These are phyloP conservation scores for Arbacia lixula DNA, from an alignment of 53 echinoderm and acorn worm species.

Conservation along the genomic window DNA sequence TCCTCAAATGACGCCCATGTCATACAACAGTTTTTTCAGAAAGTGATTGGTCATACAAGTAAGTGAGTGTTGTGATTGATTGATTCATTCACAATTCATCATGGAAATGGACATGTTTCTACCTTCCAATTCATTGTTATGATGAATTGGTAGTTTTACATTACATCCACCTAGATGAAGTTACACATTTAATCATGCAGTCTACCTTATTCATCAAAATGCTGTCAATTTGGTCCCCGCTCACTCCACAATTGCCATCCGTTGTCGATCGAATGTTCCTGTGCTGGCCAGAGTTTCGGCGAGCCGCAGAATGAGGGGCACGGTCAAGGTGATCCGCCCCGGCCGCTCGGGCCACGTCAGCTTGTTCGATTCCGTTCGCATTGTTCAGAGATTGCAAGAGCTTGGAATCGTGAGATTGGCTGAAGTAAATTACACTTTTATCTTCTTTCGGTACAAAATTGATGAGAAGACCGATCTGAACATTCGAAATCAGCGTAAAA, in stretches of 20 bases:
- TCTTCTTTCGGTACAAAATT: neutral
- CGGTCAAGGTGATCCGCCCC: neutral
- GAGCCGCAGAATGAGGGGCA: neutral
- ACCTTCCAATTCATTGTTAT: too few relatives aligned
- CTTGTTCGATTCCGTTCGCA: neutral
- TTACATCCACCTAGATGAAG: neutral
- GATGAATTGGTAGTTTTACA: too few relatives aligned
- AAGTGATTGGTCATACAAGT: too few relatives aligned
- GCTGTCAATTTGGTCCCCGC: conserved; percentile 16
- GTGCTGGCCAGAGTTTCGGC: neutral
- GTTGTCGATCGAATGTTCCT: conserved; percentile 14
- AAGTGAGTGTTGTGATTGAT: too few relatives aligned
- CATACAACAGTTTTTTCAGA: too few relatives aligned
- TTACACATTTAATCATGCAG: neutral
- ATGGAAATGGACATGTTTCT: too few relatives aligned
- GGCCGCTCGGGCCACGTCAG: conserved; percentile 29
- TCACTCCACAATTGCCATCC: conserved; percentile 26
- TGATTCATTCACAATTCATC: too few relatives aligned
- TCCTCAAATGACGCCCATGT: too few relatives aligned
- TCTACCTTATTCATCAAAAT: conserved; percentile 12
- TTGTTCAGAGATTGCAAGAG: neutral
- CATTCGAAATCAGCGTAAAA: neutral
- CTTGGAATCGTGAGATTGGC: neutral
- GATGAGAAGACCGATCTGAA: neutral
- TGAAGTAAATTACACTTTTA: conserved; percentile 9